phyloP scores from a whole-genome alignment of 2,888 invertebrate species.

The Clitarchus hookeri region DNA sequence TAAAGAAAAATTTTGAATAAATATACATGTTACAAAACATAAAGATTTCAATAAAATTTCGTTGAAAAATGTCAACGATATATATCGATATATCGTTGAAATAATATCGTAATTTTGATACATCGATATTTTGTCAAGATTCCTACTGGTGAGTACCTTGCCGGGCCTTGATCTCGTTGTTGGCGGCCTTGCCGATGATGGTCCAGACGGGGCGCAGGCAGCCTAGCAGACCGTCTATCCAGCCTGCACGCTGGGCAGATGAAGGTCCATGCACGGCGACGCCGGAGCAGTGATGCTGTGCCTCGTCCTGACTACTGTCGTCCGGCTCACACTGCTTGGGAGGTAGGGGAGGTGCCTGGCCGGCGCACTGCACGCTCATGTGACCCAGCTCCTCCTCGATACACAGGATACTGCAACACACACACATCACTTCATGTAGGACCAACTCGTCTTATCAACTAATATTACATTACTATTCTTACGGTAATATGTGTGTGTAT shows the following conservation, averaged over 20 bases:
- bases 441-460: no score
- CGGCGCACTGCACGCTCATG: constrained; percentile 53
- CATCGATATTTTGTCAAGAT: no score
- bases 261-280: constrained; percentile 42
- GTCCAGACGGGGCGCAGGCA: constrained; percentile 87
- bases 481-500: no score
- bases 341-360: constrained; percentile 34
- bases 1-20: no score
- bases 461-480: no score
- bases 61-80: no score
- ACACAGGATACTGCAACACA: constrained; percentile 62
- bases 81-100: neutral
- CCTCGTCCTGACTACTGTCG: constrained; percentile 25
- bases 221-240: constrained; percentile 83
- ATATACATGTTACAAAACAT: no score
- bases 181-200: constrained; percentile 79
- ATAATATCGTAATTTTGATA: neutral
- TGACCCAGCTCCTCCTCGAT: constrained; percentile 68
- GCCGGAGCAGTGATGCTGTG: constrained; percentile 39
- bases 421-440: neutral
- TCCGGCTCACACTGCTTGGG: constrained; percentile 23
- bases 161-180: constrained; percentile 68
- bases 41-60: no score
- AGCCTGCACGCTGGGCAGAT: constrained; percentile 53
- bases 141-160: constrained; percentile 57